A percentile compares a stretch with the other conserved stretches of the same genome.
Evolutionary conservation across 2,888 invertebrate species (phyloP).

Genomic region (Pollenia griseotomentosa): DNA sequence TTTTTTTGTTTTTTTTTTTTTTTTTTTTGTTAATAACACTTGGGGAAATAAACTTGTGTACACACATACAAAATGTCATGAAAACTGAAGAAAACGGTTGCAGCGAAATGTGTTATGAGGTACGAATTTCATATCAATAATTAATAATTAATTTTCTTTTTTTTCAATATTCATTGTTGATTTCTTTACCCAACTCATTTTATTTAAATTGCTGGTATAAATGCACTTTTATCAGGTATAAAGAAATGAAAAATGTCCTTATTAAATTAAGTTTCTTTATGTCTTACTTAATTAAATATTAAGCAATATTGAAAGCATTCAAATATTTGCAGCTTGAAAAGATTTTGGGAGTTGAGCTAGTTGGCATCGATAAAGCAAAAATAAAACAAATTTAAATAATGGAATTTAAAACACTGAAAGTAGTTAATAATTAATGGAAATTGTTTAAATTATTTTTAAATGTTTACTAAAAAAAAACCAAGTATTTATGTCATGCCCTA

Average conservation of each 20-base stretch:
- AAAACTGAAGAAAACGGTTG: background rate
- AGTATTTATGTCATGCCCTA: too few species aligned
- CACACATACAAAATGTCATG: slow-evolving; percentile 12
- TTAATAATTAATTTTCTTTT: slow-evolving; percentile 2
- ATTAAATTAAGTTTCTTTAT: slow-evolving; percentile 9
- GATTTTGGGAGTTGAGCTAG: too few species aligned
- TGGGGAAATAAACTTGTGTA: slow-evolving; percentile 2
- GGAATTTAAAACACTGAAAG: too few species aligned
- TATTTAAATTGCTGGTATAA: background rate
- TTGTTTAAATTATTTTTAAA: too few species aligned
- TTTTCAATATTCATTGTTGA: background rate
- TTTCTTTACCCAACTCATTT: background rate
- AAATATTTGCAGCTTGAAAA: too few species aligned
- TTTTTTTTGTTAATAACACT: slow-evolving; percentile 9
- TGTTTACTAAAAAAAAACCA: too few species aligned
- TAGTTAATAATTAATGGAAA: too few species aligned
- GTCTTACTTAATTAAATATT: background rate
- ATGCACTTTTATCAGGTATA: slow-evolving; percentile 22
- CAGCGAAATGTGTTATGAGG: background rate
- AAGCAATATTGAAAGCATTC: background rate
- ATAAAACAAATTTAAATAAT: too few species aligned
- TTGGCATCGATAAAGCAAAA: too few species aligned
- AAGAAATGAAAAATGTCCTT: background rate
- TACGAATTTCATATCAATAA: slow-evolving; percentile 28
- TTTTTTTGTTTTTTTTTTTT: slow-evolving; percentile 5